These are phyloP conservation scores for Ariolimax columbianus DNA, from an alignment of 2,888 invertebrate genomes.

Conservation along the genomic window DNA sequence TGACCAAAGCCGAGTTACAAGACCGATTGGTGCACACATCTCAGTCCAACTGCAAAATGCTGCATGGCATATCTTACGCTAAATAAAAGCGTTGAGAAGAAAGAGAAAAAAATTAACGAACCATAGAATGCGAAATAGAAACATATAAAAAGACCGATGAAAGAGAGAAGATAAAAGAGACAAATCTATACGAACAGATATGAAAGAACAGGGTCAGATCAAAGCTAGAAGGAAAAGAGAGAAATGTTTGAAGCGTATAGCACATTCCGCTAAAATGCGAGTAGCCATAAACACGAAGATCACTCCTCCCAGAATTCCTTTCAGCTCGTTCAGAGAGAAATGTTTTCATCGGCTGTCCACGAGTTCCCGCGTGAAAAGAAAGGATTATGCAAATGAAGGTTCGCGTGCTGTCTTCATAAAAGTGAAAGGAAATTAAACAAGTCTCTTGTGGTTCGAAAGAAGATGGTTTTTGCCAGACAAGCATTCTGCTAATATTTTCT, in stretches of 20 bases:
- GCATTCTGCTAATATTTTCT: slow-evolving; percentile 17
- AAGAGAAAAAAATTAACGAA: too few species aligned
- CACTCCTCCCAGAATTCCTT: neutral
- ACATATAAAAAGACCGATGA: too few species aligned
- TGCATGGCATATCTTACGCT: too few species aligned
- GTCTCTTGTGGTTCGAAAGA: slow-evolving; percentile 17
- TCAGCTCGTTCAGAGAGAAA: neutral
- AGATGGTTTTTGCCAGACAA: slow-evolving; percentile 21
- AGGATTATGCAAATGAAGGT: slow-evolving; percentile 35
- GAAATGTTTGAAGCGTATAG: neutral
- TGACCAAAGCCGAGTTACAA: too few species aligned
- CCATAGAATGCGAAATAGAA: too few species aligned
- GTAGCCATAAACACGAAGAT: slow-evolving; percentile 2
- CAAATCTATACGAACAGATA: too few species aligned
- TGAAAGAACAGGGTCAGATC: too few species aligned
- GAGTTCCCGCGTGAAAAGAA: neutral
- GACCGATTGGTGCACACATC: too few species aligned
- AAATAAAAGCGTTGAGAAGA: too few species aligned
- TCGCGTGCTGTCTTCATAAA: slow-evolving; percentile 44
- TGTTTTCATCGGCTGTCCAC: slow-evolving; percentile 31
- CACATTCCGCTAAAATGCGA: neutral
- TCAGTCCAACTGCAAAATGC: too few species aligned
- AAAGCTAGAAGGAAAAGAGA: too few species aligned
- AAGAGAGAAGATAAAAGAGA: too few species aligned
- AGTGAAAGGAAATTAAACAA: slow-evolving; percentile 43